Evolutionary conservation across 2,797 vertebrate genomes (phyloP).

Genomic region (Podarcis siculus): DNA sequence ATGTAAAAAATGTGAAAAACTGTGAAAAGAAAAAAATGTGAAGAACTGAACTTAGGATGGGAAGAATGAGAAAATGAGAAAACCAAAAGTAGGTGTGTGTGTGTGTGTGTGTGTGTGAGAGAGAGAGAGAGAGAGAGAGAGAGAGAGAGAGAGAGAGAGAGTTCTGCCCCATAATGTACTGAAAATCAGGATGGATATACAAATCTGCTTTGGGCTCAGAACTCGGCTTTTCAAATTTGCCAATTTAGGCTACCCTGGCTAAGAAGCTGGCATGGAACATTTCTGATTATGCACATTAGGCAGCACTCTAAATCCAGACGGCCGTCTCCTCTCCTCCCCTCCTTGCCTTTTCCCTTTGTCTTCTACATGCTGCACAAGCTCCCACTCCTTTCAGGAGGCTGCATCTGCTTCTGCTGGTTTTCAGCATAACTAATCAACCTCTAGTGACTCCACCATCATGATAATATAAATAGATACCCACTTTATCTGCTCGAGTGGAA

Average conservation of each 20-base stretch:
- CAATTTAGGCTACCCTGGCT: not conserved
- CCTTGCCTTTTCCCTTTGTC: slow-evolving; percentile 29
- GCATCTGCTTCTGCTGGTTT: slow-evolving; percentile 61
- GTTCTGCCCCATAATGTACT: not conserved
- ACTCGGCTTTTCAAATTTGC: not conserved
- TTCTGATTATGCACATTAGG: not conserved
- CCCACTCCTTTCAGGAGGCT: slow-evolving; percentile 59
- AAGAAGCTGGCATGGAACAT: not conserved
- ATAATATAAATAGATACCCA: slow-evolving; percentile 72
- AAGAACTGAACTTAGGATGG: too few species aligned
- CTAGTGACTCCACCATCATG: slow-evolving; percentile 56
- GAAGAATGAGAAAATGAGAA: too few species aligned
- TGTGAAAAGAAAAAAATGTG: too few species aligned
- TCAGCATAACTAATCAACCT: slow-evolving; percentile 55
- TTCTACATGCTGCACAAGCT: slow-evolving; percentile 8
- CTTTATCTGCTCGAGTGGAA: slow-evolving; percentile 69
- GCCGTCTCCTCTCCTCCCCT: not conserved
- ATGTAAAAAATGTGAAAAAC: too few species aligned
- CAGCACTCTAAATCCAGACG: not conserved
- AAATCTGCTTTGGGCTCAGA: not conserved
- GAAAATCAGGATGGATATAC: not conserved
- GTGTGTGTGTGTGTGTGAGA: too few species aligned
- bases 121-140: not conserved
- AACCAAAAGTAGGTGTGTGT: too few species aligned
- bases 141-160: too few species aligned